A percentile compares a stretch with the other conserved stretches of the same genome.
Conservation (phyloP, 1,140 invertebrate genomes). For the Cataglyphis hispanica region DNA sequence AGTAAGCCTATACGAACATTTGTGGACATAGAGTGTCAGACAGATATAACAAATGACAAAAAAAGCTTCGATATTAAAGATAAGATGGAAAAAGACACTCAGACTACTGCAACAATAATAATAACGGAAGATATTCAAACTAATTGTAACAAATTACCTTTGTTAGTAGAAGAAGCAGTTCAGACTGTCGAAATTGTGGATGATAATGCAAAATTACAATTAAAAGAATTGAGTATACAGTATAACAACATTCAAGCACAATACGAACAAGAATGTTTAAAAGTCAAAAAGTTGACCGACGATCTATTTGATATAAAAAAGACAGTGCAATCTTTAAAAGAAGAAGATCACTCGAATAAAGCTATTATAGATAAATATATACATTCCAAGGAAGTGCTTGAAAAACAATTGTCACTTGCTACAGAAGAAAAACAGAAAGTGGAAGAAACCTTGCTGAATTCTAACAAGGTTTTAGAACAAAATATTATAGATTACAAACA, state of each 20-base stretch:
- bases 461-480: not conserved
- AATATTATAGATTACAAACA: constrained; percentile 46
- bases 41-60: not conserved
- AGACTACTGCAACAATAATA: constrained; percentile 24
- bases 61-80: not conserved
- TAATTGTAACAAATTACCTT: constrained; percentile 18
- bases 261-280: constrained; percentile 45
- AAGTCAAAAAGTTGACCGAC: not conserved
- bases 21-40: constrained; percentile 32
- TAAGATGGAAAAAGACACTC: constrained; percentile 28
- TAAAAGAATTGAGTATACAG: constrained; percentile 33
- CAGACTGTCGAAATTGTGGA: constrained; percentile 50
- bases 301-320: constrained; percentile 5
- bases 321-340: constrained; percentile 20
- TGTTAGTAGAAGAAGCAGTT: constrained; percentile 48
- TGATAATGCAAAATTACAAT: not conserved
- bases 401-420: constrained; percentile 33
- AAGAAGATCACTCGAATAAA: constrained; percentile 47
- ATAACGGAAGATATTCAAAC: constrained; percentile 63
- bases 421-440: constrained; percentile 34
- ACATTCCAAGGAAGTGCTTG: constrained; percentile 30
- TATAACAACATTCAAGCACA: constrained; percentile 44
- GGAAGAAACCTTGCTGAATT: constrained; percentile 17
- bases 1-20: not conserved
- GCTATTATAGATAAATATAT: constrained; percentile 34